A percentile compares a stretch with the other conserved stretches of the same genome.
Conservation (phyloP, 2,888 invertebrate species). For the Aleiodes alternator region DNA sequence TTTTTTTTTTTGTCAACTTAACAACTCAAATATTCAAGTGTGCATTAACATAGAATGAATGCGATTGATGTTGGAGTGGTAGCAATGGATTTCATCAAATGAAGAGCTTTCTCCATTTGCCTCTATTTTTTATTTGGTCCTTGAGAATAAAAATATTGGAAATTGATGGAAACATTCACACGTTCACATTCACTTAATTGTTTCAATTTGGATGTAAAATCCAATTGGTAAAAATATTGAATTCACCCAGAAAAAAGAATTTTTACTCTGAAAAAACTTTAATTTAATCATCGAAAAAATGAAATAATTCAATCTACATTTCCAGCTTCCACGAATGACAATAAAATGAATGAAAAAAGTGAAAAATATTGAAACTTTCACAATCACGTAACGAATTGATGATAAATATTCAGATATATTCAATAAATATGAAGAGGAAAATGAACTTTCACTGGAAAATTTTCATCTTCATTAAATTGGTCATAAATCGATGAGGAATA, state of each 20-base stretch:
- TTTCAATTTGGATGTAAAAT: no score
- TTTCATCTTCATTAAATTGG: slow-evolving; percentile 24
- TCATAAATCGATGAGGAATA: slow-evolving; percentile 3
- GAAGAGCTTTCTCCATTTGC: no score
- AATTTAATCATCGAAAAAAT: background rate
- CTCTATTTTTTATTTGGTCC: no score
- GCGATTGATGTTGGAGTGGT: background rate
- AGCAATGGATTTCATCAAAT: no score
- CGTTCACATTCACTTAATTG: no score
- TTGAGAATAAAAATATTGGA: no score
- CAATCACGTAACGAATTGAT: slow-evolving; percentile 26
- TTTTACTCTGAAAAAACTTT: no score
- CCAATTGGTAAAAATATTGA: no score
- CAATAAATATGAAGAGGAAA: background rate
- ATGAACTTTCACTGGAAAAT: slow-evolving; percentile 28
- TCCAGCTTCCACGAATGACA: background rate
- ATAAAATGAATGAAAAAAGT: slow-evolving; percentile 5
- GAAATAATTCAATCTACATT: background rate
- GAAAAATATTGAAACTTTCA: slow-evolving; percentile 10
- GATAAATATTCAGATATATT: slow-evolving; percentile 17
- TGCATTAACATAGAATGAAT: background rate
- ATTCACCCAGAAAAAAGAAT: no score
- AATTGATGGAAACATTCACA: no score
- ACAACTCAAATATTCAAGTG: background rate
- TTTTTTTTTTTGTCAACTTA: background rate